These are phyloP conservation scores for Morinoia aosen DNA, from an alignment of 2,888 invertebrate genomes.

Conservation along the genomic window DNA sequence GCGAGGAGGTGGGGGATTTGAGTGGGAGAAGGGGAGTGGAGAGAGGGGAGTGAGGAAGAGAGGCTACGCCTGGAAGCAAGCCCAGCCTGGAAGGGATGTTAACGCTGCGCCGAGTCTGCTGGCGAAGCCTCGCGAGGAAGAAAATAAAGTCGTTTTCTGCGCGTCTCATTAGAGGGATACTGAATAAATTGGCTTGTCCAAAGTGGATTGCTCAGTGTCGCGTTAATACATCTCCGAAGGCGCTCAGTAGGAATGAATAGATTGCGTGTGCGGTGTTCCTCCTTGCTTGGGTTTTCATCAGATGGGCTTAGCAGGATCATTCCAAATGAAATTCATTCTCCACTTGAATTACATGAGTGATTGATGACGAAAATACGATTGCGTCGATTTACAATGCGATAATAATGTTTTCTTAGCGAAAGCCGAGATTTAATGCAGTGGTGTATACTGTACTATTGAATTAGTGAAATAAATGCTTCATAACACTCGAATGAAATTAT, in stretches of 20 bases:
- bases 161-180: constrained; percentile 43
- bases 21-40: neutral
- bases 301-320: neutral
- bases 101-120: constrained; percentile 24
- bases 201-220: constrained; percentile 23
- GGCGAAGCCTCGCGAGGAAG: neutral
- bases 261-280: neutral
- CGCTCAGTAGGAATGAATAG: neutral
- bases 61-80: neutral
- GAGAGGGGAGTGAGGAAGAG: neutral
- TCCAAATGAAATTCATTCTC: neutral
- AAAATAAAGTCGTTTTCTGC: constrained; percentile 49
- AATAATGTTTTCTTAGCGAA: neutral
- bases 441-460: neutral
- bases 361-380: neutral
- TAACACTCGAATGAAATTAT: neutral
- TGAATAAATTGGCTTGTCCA: constrained; percentile 31
- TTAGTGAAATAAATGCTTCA: neutral
- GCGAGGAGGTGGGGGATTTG: neutral
- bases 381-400: neutral
- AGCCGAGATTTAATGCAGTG: neutral
- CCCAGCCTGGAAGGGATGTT: constrained; percentile 42
- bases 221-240: constrained; percentile 5
- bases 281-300: neutral
- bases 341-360: too few relatives aligned